Percentiles rank a stretch among this genome's conserved stretches.
These are phyloP conservation scores for Entomyzon cyanotis DNA, from an alignment of 2,113 vertebrate genomes.

Conservation along the genomic window DNA sequence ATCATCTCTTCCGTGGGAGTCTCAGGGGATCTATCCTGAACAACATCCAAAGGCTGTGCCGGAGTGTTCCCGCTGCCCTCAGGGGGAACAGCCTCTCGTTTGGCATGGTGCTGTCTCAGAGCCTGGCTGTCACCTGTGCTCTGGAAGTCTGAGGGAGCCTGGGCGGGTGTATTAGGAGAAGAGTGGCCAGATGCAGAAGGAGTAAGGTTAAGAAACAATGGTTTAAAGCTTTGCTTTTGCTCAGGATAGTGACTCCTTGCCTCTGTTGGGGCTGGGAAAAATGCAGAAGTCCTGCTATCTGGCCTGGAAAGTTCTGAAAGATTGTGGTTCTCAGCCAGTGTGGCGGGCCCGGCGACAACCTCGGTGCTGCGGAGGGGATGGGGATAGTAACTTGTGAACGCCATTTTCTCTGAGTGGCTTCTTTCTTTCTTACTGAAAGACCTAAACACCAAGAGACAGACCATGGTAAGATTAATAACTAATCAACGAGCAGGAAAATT, in stretches of 20 bases:
- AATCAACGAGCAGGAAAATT: not conserved
- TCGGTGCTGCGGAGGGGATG: not conserved
- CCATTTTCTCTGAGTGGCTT: conserved; percentile 37
- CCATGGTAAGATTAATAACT: not conserved
- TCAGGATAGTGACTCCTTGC: conserved; percentile 9
- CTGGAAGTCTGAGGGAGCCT: not conserved
- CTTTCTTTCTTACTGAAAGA: conserved; percentile 48
- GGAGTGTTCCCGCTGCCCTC: not conserved
- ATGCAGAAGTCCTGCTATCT: conserved; percentile 39
- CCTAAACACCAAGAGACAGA: conserved; percentile 51
- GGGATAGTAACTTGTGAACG: conserved; percentile 9
- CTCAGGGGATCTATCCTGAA: conserved; percentile 36
- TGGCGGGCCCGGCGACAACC: not conserved
- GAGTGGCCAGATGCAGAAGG: conserved; percentile 5
- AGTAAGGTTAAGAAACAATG: not conserved
- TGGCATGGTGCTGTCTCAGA: not conserved
- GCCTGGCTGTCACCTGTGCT: not conserved
- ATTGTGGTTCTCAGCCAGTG: not conserved
- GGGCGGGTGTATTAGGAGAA: not conserved
- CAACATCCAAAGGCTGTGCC: not conserved
- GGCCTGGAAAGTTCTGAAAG: conserved; percentile 38
- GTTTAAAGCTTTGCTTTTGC: conserved; percentile 48
- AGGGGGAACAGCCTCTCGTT: not conserved
- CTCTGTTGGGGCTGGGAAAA: conserved; percentile 1
- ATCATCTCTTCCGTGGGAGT: conserved; percentile 29